These are phyloP conservation scores for Gobio gobio DNA, from an alignment of 2,113 vertebrate genomes.

Conservation along the genomic window DNA sequence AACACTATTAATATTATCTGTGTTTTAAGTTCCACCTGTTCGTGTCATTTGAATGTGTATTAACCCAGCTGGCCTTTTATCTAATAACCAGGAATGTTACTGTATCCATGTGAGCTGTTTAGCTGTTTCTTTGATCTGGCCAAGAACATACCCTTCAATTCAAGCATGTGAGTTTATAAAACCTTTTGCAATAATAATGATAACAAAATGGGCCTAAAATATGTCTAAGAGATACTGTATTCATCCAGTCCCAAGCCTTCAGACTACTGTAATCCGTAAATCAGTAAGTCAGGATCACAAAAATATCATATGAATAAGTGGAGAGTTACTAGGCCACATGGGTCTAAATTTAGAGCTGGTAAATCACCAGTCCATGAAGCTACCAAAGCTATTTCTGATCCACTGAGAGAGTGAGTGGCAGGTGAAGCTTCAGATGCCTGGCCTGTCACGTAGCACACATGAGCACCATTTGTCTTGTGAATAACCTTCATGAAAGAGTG, in stretches of 20 bases:
- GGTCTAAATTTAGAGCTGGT: slow-evolving; percentile 30
- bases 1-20: neutral
- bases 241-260: neutral
- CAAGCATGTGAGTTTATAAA: neutral
- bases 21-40: neutral
- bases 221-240: neutral
- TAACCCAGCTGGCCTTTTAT: neutral
- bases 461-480: neutral
- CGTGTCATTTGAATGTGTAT: neutral
- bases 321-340: neutral
- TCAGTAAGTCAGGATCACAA: slow-evolving; percentile 15
- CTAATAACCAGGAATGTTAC: neutral
- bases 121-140: neutral
- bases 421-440: slow-evolving; percentile 6
- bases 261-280: neutral
- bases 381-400: slow-evolving; percentile 35
- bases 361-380: slow-evolving; percentile 5
- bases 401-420: neutral
- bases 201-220: neutral
- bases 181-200: neutral
- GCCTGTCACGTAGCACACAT: slow-evolving; percentile 9
- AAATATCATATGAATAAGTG: neutral
- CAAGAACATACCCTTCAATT: neutral
- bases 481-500: neutral
- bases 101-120: neutral